Evolutionary conservation across 1,140 invertebrate species (phyloP), one percentile per base, ranked within the genome.

Genomic region (Tetragonula clypearis): DNA sequence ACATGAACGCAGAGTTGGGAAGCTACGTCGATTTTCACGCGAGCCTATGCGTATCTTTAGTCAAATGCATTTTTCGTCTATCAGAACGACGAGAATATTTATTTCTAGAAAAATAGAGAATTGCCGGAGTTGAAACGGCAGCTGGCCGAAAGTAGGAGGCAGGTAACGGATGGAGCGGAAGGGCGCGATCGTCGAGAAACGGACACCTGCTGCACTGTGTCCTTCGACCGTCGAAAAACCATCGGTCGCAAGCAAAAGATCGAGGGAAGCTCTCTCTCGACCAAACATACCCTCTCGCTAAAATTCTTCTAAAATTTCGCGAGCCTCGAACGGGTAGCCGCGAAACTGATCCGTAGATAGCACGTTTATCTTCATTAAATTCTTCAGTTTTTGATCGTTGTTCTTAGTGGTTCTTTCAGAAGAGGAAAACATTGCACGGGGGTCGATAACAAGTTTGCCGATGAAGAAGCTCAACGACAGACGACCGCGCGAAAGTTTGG

Each of bases 401-500:
- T 19, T 26, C 11, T 68, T 62, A 41, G 62, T 49, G 49, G 41
- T 55, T 30, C 6, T 73, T 53, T 56, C 56, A 8, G 49, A 12
- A 19, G 35, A 26, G 9, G 72, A 73, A 84, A 84, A 79, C 79
- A 84, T 84, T 55, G 68, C 49, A n/a, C 76, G 66, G 76, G 76
- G 56, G 56, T 79, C 53, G 75, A 49, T 30, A 49, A 14, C 75
- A 66, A 71, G 75, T 66, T 88, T 21, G 56, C 23, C 78, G 56
- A 35, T 49, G 84, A 80, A 72, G 79, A 79, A 79, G 82, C 49
- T 65, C n/a, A 35, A 53, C 71, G 78, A 79, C 87, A 86, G 76
- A 60, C 87, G 74, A 75, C 30, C 72, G 88, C 74, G 53, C 76
- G 90, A 92, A 92, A 89, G 87, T 90, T 88, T 91, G 90, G 90